Evolutionary conservation across 2,113 vertebrate species (phyloP).

Genomic region (Alexandromys fortis): DNA sequence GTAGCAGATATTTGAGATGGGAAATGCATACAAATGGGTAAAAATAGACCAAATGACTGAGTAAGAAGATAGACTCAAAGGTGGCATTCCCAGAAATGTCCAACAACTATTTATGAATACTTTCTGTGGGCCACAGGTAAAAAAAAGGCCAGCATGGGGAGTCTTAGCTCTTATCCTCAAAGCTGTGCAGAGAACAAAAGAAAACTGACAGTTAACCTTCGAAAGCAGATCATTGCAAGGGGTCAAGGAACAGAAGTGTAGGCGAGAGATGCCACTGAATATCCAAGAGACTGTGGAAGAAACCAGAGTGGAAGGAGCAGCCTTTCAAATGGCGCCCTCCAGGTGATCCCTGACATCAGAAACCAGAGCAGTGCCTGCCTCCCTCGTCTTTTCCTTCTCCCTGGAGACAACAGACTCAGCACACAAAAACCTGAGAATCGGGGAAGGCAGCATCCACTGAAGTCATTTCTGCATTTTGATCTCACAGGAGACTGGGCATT

Average conservation of each 20-base stretch:
- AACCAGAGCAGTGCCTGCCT: background rate
- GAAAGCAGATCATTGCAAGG: background rate
- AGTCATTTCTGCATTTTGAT: background rate
- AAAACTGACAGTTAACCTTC: background rate
- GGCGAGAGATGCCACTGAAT: background rate
- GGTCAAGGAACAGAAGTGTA: background rate
- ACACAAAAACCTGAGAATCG: background rate
- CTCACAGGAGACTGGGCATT: background rate
- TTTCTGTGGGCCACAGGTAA: background rate
- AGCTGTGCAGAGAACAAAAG: background rate
- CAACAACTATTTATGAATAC: background rate
- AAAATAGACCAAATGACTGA: background rate
- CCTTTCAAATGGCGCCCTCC: background rate
- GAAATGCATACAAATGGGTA: background rate
- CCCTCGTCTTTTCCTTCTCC: background rate
- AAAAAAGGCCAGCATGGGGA: background rate
- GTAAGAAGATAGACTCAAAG: background rate
- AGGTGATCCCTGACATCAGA: background rate
- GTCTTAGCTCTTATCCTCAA: background rate
- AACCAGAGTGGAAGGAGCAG: background rate
- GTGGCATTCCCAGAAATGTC: background rate
- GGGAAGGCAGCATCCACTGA: background rate
- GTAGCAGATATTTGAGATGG: background rate
- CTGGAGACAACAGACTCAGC: too few relatives aligned
- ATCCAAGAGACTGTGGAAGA: background rate